Evolutionary conservation across 2,113 vertebrate species (phyloP).

Genomic region (Rhea pennata): DNA sequence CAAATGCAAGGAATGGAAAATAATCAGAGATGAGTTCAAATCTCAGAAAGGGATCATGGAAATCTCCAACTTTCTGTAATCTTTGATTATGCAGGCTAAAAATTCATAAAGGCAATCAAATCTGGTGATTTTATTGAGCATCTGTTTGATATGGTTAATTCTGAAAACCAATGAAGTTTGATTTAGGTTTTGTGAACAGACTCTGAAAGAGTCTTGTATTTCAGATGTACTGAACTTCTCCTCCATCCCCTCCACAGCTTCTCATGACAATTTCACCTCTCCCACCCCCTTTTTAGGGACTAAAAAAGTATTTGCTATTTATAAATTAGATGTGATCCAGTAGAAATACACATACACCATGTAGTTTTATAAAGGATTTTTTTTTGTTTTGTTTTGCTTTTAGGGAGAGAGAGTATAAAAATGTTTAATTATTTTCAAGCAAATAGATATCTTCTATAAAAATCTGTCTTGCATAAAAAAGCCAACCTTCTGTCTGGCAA

Average conservation of each 20-base stretch:
- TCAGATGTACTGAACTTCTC: background rate
- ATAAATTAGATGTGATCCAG: background rate
- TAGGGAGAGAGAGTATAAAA: background rate
- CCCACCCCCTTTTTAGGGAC: background rate
- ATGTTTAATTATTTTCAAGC: background rate
- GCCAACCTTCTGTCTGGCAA: background rate
- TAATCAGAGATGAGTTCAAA: background rate
- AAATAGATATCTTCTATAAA: background rate
- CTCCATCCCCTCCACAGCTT: accelerated
- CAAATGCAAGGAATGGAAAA: background rate
- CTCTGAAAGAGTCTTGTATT: background rate
- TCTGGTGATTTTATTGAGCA: background rate
- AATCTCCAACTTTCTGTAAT: background rate
- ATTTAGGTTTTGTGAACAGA: background rate
- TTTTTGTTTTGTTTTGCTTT: background rate
- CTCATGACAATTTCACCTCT: background rate
- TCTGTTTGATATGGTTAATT: background rate
- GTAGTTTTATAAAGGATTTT: background rate
- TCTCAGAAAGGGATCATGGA: background rate
- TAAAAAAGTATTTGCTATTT: background rate
- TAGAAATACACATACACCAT: background rate
- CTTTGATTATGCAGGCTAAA: background rate
- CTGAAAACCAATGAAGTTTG: background rate
- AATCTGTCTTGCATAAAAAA: background rate
- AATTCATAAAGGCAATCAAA: background rate